A percentile compares a stretch with the other conserved stretches of the same genome.
These are phyloP conservation scores for Aldabrachelys gigantea DNA, from an alignment of 2,113 vertebrate species.

Conservation along the genomic window DNA sequence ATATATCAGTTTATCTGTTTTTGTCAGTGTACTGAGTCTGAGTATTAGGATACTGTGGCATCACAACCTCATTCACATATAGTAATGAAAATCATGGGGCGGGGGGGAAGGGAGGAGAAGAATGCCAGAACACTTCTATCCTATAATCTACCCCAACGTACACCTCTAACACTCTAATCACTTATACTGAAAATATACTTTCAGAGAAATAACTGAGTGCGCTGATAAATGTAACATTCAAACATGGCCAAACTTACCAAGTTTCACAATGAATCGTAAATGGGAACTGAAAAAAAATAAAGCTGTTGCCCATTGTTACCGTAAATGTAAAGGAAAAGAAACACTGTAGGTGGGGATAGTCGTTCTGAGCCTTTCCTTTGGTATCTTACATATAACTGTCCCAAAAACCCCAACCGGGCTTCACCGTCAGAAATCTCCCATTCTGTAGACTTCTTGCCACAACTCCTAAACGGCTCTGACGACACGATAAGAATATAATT, in stretches of 20 bases:
- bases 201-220: not conserved
- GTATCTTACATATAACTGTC: conserved; percentile 47
- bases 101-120: not conserved
- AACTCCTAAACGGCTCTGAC: conserved; percentile 20
- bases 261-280: conserved; percentile 80
- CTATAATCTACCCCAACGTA: not conserved
- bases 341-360: conserved; percentile 83
- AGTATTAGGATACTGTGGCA: not conserved
- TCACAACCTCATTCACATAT: not conserved
- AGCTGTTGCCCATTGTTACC: conserved; percentile 79
- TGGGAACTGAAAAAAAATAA: conserved; percentile 73
- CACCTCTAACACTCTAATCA: not conserved
- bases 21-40: not conserved
- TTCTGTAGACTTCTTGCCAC: conserved; percentile 28
- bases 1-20: not conserved
- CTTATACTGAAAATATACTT: not conserved
- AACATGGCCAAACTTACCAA: conserved; percentile 66
- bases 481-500: not conserved
- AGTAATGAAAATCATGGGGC: not conserved
- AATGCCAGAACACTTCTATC: not conserved
- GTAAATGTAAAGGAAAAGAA: conserved; percentile 85
- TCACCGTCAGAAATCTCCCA: conserved; percentile 48
- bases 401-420: conserved; percentile 46
- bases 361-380: conserved; percentile 74
- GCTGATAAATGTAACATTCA: conserved; percentile 36